phyloP scores from a whole-genome alignment of 1,140 invertebrate species.

The Solenopsis fugax region DNA sequence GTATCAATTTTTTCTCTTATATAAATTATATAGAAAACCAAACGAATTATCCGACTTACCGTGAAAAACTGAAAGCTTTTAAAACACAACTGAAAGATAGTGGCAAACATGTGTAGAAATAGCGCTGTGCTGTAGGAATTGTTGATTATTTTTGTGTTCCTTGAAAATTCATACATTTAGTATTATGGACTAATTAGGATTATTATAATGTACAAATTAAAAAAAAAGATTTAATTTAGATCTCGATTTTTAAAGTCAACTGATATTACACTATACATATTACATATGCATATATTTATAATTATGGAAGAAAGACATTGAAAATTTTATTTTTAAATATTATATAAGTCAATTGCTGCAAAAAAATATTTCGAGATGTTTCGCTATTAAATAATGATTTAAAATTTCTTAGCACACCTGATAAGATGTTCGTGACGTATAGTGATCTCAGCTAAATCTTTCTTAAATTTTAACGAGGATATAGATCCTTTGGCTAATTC shows the following conservation, averaged over 20 bases:
- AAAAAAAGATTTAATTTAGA: neutral
- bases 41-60: constrained; percentile 38
- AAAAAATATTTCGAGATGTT: neutral
- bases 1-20: neutral
- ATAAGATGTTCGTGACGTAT: constrained; percentile 72
- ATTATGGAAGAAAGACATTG: neutral
- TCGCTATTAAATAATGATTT: neutral
- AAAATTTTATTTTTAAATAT: neutral
- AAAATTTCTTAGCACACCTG: constrained; percentile 36
- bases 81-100: constrained; percentile 66
- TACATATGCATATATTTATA: no score
- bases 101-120: constrained; percentile 57
- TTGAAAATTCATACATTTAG: neutral
- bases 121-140: constrained; percentile 67
- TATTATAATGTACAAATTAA: neutral
- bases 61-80: constrained; percentile 62
- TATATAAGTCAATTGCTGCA: neutral
- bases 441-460: constrained; percentile 51
- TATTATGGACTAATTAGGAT: no score
- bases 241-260: neutral
- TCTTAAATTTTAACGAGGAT: constrained; percentile 13
- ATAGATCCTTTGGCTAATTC: neutral
- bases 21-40: neutral
- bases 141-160: constrained; percentile 57
- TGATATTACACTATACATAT: neutral